phyloP scores from a whole-genome alignment of 64 coral and sea anemone species.

The Dendronephthya gigantea region DNA sequence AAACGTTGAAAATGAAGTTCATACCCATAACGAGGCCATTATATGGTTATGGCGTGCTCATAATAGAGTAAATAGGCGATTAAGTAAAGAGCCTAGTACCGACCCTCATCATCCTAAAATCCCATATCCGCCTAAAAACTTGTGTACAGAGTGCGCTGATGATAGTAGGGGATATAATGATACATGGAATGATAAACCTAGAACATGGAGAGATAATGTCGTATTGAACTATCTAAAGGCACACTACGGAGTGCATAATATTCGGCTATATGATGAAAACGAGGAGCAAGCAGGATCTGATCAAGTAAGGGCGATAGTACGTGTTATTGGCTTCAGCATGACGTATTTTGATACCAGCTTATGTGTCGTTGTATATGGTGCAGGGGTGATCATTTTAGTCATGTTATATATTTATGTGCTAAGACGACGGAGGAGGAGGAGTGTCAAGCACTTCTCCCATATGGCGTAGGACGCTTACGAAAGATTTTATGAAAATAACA shows the following conservation, averaged over 20 bases:
- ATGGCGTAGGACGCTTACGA: neutral
- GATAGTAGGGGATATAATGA: neutral
- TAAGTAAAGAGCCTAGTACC: slow-evolving; percentile 53
- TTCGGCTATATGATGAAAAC: slow-evolving; percentile 44
- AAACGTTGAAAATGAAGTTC: slow-evolving; percentile 53
- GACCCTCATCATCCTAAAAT: slow-evolving; percentile 71
- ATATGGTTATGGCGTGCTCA: slow-evolving; percentile 82
- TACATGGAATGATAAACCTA: neutral
- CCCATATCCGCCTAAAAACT: slow-evolving; percentile 52
- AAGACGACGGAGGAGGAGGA: slow-evolving; percentile 32
- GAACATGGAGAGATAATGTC: slow-evolving; percentile 61
- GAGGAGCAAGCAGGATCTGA: slow-evolving; percentile 66
- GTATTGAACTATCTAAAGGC: slow-evolving; percentile 72
- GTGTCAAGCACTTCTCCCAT: slow-evolving; percentile 22
- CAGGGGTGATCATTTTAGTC: slow-evolving; percentile 52
- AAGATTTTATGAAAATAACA: neutral
- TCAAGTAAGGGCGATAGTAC: slow-evolving; percentile 66
- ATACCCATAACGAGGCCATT: slow-evolving; percentile 58
- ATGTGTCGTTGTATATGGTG: slow-evolving; percentile 72
- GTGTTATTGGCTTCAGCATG: slow-evolving; percentile 52
- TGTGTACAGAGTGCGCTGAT: slow-evolving; percentile 53
- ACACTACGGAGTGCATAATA: slow-evolving; percentile 80
- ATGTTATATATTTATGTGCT: slow-evolving; percentile 87
- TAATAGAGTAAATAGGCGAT: slow-evolving; percentile 71
- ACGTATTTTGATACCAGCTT: slow-evolving; percentile 74